phyloP scores from a whole-genome alignment of 2,797 vertebrate genomes.

The Myiothlypis coronata region DNA sequence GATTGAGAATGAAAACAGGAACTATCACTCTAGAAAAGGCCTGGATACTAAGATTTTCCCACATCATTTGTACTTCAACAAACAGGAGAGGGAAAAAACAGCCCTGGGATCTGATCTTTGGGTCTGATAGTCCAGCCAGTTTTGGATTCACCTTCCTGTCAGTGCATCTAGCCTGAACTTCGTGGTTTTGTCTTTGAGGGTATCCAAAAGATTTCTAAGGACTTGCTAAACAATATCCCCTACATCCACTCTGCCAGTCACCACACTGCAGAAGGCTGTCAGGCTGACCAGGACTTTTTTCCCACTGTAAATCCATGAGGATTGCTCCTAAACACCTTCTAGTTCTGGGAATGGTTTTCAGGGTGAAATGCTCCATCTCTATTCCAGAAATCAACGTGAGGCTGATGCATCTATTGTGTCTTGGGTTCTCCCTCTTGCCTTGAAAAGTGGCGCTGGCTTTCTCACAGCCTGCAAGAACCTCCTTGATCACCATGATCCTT shows the following conservation, averaged over 20 bases:
- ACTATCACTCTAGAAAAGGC: background rate
- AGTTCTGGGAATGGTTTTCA: background rate
- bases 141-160: background rate
- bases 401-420: background rate
- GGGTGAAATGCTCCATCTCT: background rate
- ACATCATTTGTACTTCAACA: background rate
- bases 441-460: rapidly evolving
- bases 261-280: background rate
- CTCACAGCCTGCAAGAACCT: background rate
- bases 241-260: background rate
- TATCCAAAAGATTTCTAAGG: background rate
- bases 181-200: background rate
- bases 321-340: background rate
- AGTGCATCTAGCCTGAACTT: background rate
- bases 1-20: background rate
- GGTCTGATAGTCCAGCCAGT: background rate
- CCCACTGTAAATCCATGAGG: background rate
- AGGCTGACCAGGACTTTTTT: background rate
- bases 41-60: background rate
- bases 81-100: background rate
- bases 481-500: background rate
- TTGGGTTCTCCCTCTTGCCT: background rate
- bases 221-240: background rate
- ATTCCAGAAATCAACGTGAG: background rate
- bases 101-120: background rate